These are phyloP conservation scores for Ploceus nigricollis DNA, from an alignment of 2,113 vertebrate genomes.

Conservation along the genomic window DNA sequence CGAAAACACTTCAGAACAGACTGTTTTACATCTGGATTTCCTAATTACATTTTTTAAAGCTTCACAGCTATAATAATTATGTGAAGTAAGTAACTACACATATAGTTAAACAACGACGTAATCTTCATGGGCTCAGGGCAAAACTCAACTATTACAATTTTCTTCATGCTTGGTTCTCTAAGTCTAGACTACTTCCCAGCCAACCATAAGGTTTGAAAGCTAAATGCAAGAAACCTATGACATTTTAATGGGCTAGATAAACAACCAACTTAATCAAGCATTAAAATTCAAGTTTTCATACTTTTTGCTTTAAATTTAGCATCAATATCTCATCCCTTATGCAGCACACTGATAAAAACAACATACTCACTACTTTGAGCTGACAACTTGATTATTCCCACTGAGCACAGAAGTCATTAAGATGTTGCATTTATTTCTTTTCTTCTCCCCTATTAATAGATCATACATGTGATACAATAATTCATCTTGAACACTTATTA, in stretches of 20 bases:
- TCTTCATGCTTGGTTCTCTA: background rate
- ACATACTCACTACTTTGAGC: background rate
- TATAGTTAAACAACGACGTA: background rate
- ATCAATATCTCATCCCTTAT: background rate
- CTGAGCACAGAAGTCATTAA: background rate
- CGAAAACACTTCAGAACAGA: background rate
- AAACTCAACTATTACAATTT: background rate
- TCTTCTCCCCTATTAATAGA: conserved; percentile 34
- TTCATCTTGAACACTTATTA: background rate
- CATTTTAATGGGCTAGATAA: background rate
- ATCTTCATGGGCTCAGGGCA: background rate
- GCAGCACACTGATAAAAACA: conserved; percentile 5
- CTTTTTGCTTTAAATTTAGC: conserved; percentile 36
- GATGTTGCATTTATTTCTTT: background rate
- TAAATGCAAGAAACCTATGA: background rate
- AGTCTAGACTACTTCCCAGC: background rate
- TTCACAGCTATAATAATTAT: background rate
- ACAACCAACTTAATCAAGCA: background rate
- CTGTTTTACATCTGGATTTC: background rate
- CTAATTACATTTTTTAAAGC: background rate
- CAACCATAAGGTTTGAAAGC: background rate
- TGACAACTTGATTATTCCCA: conserved; percentile 44
- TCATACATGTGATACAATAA: background rate
- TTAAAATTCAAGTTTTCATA: conserved; percentile 11
- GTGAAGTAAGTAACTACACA: background rate